These are phyloP conservation scores for Anarsia innoxiella DNA, from an alignment of 2,888 invertebrate species.

Conservation along the genomic window DNA sequence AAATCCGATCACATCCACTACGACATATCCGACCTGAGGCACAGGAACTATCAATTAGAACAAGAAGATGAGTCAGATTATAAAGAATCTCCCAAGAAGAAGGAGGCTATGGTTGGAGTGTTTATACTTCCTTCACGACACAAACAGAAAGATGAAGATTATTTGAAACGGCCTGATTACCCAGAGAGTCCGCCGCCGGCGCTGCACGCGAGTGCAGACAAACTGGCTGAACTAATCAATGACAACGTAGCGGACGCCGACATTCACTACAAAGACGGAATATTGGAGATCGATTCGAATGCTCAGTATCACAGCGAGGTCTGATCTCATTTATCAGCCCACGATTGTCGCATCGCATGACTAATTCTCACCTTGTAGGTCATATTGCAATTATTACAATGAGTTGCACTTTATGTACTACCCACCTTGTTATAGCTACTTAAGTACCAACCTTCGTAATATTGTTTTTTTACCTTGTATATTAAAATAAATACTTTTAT, in stretches of 20 bases:
- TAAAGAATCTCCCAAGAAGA: conserved; percentile 24
- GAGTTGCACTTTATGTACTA: conserved; percentile 2
- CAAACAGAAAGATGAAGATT: conserved; percentile 43
- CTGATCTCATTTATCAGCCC: conserved; percentile 20
- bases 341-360: conserved; percentile 7
- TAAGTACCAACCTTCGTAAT: no score
- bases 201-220: conserved; percentile 40
- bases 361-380: conserved; percentile 12
- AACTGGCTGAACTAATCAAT: conserved; percentile 47
- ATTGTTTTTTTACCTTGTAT: no score
- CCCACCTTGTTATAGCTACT: conserved; percentile 4
- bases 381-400: conserved; percentile 5
- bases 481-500: background rate
- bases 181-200: conserved; percentile 45
- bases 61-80: conserved; percentile 33
- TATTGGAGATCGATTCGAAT: conserved; percentile 43
- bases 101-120: conserved; percentile 43
- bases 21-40: conserved; percentile 46
- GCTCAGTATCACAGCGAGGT: conserved; percentile 46
- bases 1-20: conserved; percentile 50
- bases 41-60: conserved; percentile 36
- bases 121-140: conserved; percentile 53
- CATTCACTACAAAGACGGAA: conserved; percentile 42
- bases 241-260: conserved; percentile 31
- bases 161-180: conserved; percentile 55